Conservation (phyloP, 2,797 vertebrate genomes). For the Heteromormyrus szaboi region DNA sequence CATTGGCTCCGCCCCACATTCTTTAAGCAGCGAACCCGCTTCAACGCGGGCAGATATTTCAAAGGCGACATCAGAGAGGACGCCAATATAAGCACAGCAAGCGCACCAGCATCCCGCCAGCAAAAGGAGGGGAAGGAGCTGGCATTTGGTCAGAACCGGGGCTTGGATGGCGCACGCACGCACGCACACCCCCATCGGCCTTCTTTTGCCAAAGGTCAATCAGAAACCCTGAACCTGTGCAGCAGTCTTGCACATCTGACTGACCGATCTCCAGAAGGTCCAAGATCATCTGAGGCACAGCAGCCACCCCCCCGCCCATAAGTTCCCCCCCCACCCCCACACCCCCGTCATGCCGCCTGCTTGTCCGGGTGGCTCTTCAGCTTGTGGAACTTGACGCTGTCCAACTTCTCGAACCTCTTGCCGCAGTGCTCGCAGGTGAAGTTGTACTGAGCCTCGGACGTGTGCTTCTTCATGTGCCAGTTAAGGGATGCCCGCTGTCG, state of each 20-base stretch:
- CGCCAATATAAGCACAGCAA: not conserved
- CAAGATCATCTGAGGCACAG: not conserved
- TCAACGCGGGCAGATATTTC: not conserved
- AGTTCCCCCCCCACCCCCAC: not conserved
- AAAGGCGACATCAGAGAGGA: not conserved
- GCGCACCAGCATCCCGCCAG: not conserved
- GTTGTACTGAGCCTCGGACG: slow-evolving; percentile 75
- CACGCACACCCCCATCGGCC: not conserved
- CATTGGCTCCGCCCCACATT: not conserved
- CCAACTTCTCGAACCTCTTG: slow-evolving; percentile 83
- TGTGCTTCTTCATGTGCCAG: slow-evolving; percentile 95
- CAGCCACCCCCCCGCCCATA: not conserved
- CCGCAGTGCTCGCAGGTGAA: slow-evolving; percentile 84
- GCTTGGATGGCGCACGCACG: not conserved
- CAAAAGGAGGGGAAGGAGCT: not conserved
- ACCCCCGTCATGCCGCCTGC: slow-evolving; percentile 56
- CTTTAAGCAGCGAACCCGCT: not conserved
- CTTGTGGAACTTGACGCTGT: slow-evolving; percentile 88
- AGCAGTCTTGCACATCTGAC: not conserved
- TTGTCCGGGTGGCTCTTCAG: slow-evolving; percentile 85
- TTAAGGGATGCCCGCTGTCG: slow-evolving; percentile 85
- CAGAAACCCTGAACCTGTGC: not conserved
- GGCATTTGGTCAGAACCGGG: not conserved
- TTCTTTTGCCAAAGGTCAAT: not conserved
- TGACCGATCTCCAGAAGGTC: not conserved